phyloP scores from a whole-genome alignment of 2,888 invertebrate genomes.

The Melangyna quadrimaculata region DNA sequence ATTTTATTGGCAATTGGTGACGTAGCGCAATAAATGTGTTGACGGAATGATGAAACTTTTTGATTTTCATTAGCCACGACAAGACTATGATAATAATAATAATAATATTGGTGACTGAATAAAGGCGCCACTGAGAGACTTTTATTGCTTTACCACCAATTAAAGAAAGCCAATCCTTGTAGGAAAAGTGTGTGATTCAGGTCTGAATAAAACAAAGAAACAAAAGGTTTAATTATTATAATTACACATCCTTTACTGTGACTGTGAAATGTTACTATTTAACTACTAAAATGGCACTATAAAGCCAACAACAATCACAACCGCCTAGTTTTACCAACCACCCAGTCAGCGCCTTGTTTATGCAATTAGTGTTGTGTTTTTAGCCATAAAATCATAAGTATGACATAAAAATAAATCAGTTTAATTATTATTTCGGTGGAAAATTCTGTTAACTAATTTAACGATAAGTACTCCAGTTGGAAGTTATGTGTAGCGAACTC shows the following conservation, averaged over 20 bases:
- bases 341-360: background rate
- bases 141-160: background rate
- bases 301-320: background rate
- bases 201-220: background rate
- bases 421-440: background rate
- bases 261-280: background rate
- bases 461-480: background rate
- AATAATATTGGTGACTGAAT: background rate
- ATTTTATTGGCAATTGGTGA: conserved; percentile 5
- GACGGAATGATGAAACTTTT: background rate
- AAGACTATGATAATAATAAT: background rate
- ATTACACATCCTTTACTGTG: background rate
- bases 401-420: conserved; percentile 5
- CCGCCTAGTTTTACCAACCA: background rate
- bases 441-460: conserved; percentile 7
- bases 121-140: background rate
- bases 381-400: background rate
- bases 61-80: conserved; percentile 1
- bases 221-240: background rate
- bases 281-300: background rate
- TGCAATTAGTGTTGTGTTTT: background rate
- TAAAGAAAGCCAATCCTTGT: background rate
- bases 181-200: background rate
- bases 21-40: background rate
- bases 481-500: background rate